Evolutionary conservation across 2,797 vertebrate species (phyloP), one percentile per base, ranked within the genome.

Genomic region (Notolabrus celidotus): DNA sequence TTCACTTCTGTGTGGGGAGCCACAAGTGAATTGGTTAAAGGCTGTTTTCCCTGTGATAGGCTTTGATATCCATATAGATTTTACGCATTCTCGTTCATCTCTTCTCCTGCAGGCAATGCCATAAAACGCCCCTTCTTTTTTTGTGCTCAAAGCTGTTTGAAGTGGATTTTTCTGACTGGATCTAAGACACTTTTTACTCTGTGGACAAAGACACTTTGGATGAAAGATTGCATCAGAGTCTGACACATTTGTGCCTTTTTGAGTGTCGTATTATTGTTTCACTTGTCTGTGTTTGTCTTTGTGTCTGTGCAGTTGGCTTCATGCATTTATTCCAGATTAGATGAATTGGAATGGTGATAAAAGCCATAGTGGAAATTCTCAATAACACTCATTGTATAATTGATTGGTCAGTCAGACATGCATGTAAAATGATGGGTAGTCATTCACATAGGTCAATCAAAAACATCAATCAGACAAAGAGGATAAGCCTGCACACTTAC

Each of bases 21-120:
- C 43, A 60, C 46, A 1, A 53, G 66, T 52, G 61, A 34, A 68
- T 65, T 81, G 57, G 70, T 78, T 74, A 33, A 70, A 73, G 66
- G 71, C 69, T 77, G 29, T 84, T 86, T 82, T 68, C 57, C 61
- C 54, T 80, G 47, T 31, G 71, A 74, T 68, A 45, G 53, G 52
- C 39, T 83, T 69, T 66, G 51, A 69, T 73, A 60, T 77, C 38
- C 29, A 62, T 61, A 65, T 62, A 71, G 55, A 79, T 68, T 84
- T 81, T 51, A 62, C 9, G 10, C 34, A 60, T 67, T 70, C 29
- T 11, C 0, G 12, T 73, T 85, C 60, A 34, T 85, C 58, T 65
- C 42, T 20, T 57, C 53, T 71, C 34, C 69, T 72, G n/a, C 33
- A 77, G 67, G 74, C 57, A 39, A 2, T 19, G 19, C 7, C 43